Percentiles rank a stretch among this genome's conserved stretches.
Conservation (phyloP, 2,888 invertebrate genomes). For the Fragum sueziense region DNA sequence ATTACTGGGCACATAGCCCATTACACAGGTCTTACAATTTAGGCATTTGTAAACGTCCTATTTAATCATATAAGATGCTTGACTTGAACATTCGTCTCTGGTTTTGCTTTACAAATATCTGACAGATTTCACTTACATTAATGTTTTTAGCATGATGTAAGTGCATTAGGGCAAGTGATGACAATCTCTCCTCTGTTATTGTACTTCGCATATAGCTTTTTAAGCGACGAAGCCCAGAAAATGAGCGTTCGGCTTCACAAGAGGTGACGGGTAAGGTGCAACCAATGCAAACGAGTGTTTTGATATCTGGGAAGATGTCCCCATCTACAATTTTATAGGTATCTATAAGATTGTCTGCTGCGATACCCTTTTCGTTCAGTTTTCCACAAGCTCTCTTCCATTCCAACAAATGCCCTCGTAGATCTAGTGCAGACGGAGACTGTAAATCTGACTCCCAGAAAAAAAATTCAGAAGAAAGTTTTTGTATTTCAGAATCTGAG, state of each 20-base stretch:
- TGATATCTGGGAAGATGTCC: background rate
- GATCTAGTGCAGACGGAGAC: conserved; percentile 24
- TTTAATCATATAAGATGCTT: conserved; percentile 5
- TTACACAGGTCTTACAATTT: no score
- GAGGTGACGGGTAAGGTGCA: background rate
- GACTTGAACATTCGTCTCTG: background rate
- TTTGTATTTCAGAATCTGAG: background rate
- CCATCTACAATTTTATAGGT: background rate
- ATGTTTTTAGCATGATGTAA: no score
- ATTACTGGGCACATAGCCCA: no score
- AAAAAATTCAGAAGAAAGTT: background rate
- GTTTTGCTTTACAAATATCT: background rate
- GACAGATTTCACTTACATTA: background rate
- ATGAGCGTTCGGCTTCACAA: background rate
- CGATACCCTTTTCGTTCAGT: background rate
- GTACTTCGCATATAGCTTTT: background rate
- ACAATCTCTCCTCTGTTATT: background rate
- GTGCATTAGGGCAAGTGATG: background rate
- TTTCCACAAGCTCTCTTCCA: background rate
- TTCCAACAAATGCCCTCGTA: conserved; percentile 2
- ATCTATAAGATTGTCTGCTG: background rate
- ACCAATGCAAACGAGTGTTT: background rate
- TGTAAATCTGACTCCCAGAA: background rate
- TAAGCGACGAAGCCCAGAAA: background rate
- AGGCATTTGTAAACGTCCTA: background rate